Conservation (phyloP, 2,797 vertebrate species). For the Crypturellus tataupa region DNA sequence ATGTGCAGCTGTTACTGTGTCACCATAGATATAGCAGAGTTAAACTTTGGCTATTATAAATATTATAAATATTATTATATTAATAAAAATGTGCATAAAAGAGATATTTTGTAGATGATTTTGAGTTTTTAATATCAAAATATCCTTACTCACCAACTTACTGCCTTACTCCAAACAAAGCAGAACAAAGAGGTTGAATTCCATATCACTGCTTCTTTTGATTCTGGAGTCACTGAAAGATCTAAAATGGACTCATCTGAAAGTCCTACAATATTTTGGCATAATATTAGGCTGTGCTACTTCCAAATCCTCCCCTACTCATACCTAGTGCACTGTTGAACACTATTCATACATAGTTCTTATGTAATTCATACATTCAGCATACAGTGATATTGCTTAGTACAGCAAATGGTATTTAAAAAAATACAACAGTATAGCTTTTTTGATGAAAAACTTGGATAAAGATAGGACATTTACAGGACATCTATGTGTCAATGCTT, state of each 20-base stretch:
- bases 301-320: background rate
- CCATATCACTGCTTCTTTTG: background rate
- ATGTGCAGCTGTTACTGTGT: background rate
- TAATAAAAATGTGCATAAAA: background rate
- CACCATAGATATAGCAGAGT: no score
- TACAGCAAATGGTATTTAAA: background rate
- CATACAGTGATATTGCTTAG: background rate
- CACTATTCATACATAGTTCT: background rate
- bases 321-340: background rate
- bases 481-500: background rate
- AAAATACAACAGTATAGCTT: rapidly evolving
- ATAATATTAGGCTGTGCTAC: background rate
- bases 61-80: background rate
- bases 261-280: background rate
- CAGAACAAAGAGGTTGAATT: background rate
- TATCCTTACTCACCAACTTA: background rate
- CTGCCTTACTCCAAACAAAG: background rate
- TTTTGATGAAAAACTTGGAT: background rate
- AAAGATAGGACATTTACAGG: background rate
- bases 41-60: background rate
- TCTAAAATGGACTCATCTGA: background rate
- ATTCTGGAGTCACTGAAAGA: background rate
- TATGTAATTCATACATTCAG: background rate
- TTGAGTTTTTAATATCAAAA: background rate
- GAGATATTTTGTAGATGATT: background rate